A percentile compares a stretch with the other conserved stretches of the same genome.
Conservation (phyloP, 2,888 invertebrate species). For the Hypomecis atomaria region DNA sequence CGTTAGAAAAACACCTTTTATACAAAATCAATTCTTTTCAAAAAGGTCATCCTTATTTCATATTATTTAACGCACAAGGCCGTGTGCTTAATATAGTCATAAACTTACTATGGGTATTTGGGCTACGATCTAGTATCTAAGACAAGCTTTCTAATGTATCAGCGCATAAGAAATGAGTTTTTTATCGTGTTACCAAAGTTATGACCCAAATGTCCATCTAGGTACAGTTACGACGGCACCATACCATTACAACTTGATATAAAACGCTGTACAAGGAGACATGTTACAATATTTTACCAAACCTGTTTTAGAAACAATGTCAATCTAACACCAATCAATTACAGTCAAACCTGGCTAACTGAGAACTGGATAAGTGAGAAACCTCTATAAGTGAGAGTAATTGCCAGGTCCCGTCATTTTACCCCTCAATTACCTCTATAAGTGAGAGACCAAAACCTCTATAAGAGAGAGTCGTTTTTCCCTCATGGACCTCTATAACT, state of each 20-base stretch:
- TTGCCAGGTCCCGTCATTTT: too few relatives aligned
- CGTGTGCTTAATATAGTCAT: too few relatives aligned
- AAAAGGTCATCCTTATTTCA: not conserved
- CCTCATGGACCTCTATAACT: too few relatives aligned
- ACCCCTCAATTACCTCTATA: too few relatives aligned
- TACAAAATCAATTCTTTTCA: not conserved
- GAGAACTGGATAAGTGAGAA: too few relatives aligned
- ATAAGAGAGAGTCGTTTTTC: too few relatives aligned
- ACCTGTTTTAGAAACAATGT: constrained; percentile 19
- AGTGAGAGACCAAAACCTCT: too few relatives aligned
- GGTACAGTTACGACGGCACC: constrained; percentile 23
- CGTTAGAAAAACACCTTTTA: not conserved
- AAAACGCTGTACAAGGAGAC: constrained; percentile 3
- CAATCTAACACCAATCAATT: not conserved
- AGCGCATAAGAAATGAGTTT: constrained; percentile 22
- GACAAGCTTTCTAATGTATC: constrained; percentile 28
- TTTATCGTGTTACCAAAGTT: constrained; percentile 23
- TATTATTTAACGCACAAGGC: not conserved
- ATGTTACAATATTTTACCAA: constrained; percentile 12
- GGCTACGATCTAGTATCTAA: not conserved
- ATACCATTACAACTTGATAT: constrained; percentile 14
- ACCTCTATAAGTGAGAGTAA: too few relatives aligned
- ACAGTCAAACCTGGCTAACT: too few relatives aligned
- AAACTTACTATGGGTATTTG: too few relatives aligned
- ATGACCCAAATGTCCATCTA: constrained; percentile 26